phyloP scores from a whole-genome alignment of 2,888 invertebrate species.

The Andrena minutula region DNA sequence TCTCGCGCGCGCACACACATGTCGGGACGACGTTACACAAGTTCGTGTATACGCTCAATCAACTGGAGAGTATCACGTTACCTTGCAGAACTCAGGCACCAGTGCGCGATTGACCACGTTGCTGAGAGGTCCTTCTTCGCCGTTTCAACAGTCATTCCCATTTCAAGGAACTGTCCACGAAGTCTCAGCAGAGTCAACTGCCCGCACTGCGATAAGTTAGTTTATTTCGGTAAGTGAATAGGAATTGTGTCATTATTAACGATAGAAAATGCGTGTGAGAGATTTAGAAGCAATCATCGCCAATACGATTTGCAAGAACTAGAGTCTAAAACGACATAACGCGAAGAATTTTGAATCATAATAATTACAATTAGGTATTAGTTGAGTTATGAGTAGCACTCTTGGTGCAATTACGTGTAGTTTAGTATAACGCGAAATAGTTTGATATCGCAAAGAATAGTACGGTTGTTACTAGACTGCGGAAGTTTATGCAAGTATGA shows the following conservation, averaged over 20 bases:
- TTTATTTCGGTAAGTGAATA: slow-evolving; percentile 85
- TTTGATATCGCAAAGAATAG: too few species aligned
- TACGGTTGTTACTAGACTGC: too few species aligned
- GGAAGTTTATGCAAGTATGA: too few species aligned
- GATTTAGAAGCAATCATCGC: background rate
- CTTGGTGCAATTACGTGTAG: too few species aligned
- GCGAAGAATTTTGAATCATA: too few species aligned
- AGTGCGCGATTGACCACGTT: slow-evolving; percentile 82
- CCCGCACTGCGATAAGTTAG: slow-evolving; percentile 88
- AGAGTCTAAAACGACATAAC: too few species aligned
- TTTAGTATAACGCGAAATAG: too few species aligned
- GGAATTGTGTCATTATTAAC: too few species aligned
- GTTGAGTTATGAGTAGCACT: too few species aligned
- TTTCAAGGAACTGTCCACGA: slow-evolving; percentile 6
- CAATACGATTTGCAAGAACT: too few species aligned
- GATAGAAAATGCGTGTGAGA: too few species aligned
- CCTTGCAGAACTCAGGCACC: slow-evolving; percentile 77
- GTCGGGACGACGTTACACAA: slow-evolving; percentile 67
- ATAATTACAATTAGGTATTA: too few species aligned
- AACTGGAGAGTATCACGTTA: slow-evolving; percentile 81
- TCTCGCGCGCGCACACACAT: slow-evolving; percentile 51
- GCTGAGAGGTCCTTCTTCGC: slow-evolving; percentile 70
- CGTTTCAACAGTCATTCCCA: slow-evolving; percentile 25
- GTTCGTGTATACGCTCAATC: slow-evolving; percentile 78
- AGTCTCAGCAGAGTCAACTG: slow-evolving; percentile 86